These are phyloP conservation scores for Drosophila prostipennis DNA, from an alignment of 2,888 invertebrate genomes.

Conservation along the genomic window DNA sequence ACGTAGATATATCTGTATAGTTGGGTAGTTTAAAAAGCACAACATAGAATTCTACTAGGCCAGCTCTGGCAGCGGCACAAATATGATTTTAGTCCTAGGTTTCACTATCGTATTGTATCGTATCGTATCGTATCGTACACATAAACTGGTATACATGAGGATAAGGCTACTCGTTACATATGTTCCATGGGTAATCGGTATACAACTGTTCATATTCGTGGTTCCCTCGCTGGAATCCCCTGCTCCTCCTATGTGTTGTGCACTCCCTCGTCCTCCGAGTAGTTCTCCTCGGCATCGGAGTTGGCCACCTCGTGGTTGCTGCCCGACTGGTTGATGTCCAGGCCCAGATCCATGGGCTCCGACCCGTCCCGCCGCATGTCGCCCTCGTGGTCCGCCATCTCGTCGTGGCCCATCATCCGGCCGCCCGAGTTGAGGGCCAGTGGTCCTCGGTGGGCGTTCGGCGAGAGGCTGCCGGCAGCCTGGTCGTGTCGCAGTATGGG, in stretches of 20 bases:
- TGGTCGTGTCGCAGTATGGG: slow-evolving; percentile 81
- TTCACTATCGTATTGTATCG: slow-evolving; percentile 57
- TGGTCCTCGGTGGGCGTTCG: slow-evolving; percentile 54
- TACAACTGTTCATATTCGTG: slow-evolving; percentile 57
- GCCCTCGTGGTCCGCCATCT: slow-evolving; percentile 51
- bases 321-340: slow-evolving; percentile 82
- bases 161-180: slow-evolving; percentile 84
- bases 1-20: slow-evolving; percentile 24
- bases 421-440: slow-evolving; percentile 52
- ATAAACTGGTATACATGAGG: slow-evolving; percentile 84
- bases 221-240: not conserved
- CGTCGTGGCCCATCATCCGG: slow-evolving; percentile 53
- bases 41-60: slow-evolving; percentile 68
- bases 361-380: slow-evolving; percentile 82
- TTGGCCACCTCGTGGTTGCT: slow-evolving; percentile 81
- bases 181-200: slow-evolving; percentile 72
- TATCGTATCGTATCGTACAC: slow-evolving; percentile 70
- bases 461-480: slow-evolving; percentile 61
- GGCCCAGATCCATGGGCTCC: slow-evolving; percentile 84
- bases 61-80: slow-evolving; percentile 48
- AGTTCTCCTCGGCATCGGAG: slow-evolving; percentile 83
- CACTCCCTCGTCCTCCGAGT: slow-evolving; percentile 84
- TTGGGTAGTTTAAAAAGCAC: slow-evolving; percentile 56
- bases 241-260: slow-evolving; percentile 81
- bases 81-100: slow-evolving; percentile 47